A percentile compares a stretch with the other conserved stretches of the same genome.
phyloP scores from a whole-genome alignment of 1,140 invertebrate species.

The Drosophila elegans region DNA sequence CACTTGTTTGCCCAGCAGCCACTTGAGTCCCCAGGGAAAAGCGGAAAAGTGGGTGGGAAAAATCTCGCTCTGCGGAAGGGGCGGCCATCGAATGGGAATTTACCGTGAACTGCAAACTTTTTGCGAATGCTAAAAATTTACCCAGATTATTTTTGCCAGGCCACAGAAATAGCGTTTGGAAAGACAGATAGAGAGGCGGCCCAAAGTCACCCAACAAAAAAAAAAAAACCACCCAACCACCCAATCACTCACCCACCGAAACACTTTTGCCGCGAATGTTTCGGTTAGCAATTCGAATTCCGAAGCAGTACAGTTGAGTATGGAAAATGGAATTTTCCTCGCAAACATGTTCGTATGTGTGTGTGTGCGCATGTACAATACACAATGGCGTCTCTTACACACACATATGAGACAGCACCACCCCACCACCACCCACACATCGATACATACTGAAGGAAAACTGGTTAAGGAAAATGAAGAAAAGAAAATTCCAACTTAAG shows the following conservation, averaged over 20 bases:
- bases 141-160: constrained; percentile 58
- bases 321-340: constrained; percentile 77
- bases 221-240: not conserved
- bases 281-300: constrained; percentile 77
- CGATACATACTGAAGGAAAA: constrained; percentile 19
- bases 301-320: constrained; percentile 80
- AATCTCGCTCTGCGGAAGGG: not conserved
- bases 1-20: constrained; percentile 47
- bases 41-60: constrained; percentile 1
- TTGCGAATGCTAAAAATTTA: constrained; percentile 61
- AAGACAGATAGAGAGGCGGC: constrained; percentile 12
- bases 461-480: constrained; percentile 2
- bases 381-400: not conserved
- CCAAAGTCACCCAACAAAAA: not conserved
- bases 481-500: constrained; percentile 15
- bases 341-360: constrained; percentile 14
- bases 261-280: constrained; percentile 71
- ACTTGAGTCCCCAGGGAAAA: constrained; percentile 36
- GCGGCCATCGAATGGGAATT: constrained; percentile 50
- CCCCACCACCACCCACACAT: constrained; percentile 24
- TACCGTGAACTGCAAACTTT: constrained; percentile 58
- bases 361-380: not conserved
- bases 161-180: constrained; percentile 29
- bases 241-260: constrained; percentile 31
- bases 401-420: constrained; percentile 2